These are phyloP conservation scores for Calonectris borealis DNA, from an alignment of 2,113 vertebrate genomes.

Conservation along the genomic window DNA sequence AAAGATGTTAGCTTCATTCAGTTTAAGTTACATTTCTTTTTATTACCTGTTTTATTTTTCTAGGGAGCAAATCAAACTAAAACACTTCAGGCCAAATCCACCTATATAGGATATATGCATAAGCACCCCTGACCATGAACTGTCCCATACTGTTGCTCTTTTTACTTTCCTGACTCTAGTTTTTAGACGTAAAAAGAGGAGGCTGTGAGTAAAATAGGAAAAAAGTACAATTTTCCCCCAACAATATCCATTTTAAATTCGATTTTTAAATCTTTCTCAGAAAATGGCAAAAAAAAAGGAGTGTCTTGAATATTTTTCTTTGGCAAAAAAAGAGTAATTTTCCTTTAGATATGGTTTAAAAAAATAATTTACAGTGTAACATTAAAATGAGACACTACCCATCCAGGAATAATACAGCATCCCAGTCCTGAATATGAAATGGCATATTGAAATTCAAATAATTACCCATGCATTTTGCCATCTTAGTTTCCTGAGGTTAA, in stretches of 20 bases:
- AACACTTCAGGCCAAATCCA: neutral
- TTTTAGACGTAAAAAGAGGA: neutral
- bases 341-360: neutral
- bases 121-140: neutral
- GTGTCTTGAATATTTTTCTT: neutral
- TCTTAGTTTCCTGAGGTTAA: neutral
- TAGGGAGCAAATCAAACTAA: neutral
- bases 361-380: neutral
- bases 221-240: neutral
- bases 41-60: neutral
- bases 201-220: neutral
- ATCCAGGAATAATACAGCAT: neutral
- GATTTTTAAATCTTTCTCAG: neutral
- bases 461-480: neutral
- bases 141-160: neutral
- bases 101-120: neutral
- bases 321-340: neutral
- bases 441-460: neutral
- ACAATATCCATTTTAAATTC: neutral
- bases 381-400: neutral
- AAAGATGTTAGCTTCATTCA: neutral
- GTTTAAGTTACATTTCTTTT: neutral
- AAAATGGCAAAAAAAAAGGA: neutral
- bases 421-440: neutral
- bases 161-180: neutral